Evolutionary conservation across 2,797 vertebrate species (phyloP).

Genomic region (Artibeus lituratus): DNA sequence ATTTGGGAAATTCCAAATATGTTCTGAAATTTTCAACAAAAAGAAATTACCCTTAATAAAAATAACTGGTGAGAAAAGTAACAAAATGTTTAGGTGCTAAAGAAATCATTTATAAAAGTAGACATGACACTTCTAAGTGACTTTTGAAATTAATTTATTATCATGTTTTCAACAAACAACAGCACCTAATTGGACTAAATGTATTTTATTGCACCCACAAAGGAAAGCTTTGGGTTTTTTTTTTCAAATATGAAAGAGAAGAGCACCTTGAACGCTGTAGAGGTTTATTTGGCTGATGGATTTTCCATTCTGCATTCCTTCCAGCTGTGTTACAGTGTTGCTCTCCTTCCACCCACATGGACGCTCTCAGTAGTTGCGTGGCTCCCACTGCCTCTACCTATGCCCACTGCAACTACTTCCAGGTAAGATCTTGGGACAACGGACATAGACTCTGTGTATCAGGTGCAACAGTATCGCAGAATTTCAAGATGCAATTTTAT

Average conservation of each 20-base stretch:
- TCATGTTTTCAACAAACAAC: slow-evolving; percentile 25
- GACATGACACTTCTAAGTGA: background rate
- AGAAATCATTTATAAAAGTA: slow-evolving; percentile 28
- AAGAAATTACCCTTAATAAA: slow-evolving; percentile 43
- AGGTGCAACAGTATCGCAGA: background rate
- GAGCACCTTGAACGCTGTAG: background rate
- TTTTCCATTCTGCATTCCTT: slow-evolving; percentile 58
- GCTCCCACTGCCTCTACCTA: slow-evolving; percentile 74
- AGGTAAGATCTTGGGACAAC: slow-evolving; percentile 76
- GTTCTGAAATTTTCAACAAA: slow-evolving; percentile 47
- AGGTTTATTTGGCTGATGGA: background rate
- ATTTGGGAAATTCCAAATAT: slow-evolving; percentile 40
- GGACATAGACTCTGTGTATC: background rate
- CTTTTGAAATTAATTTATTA: background rate
- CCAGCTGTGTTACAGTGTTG: slow-evolving; percentile 75
- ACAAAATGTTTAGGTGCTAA: slow-evolving; percentile 31
- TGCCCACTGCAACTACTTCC: slow-evolving; percentile 80
- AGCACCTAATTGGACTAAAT: background rate
- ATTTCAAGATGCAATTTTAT: slow-evolving; percentile 34
- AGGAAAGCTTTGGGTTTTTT: background rate
- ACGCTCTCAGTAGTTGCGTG: slow-evolving; percentile 69
- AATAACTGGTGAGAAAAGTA: slow-evolving; percentile 28
- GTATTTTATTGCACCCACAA: background rate
- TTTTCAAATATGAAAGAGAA: background rate
- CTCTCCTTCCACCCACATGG: slow-evolving; percentile 70